Base-by-base conservation (phyloP, 1,140 invertebrate species). In the Drosophila azteca region DNA sequence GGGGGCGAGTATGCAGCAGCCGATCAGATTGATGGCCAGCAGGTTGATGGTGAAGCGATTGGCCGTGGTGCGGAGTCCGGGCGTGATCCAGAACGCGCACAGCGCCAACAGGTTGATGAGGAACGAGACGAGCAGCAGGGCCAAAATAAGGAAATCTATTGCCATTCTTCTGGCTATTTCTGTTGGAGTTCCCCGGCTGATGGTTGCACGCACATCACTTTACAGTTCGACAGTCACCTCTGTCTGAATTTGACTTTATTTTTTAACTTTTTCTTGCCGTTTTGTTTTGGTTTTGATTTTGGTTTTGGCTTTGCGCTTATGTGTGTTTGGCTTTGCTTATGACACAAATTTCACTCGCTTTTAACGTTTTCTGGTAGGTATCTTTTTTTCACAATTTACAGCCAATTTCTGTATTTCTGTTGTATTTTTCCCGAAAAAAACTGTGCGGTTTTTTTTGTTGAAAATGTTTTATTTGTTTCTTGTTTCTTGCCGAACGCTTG, bases 11-110 rank as follows among this genome's bases (percentile, higher is more conserved):
- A 90, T 90, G 57, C 90, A 73, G 78, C 91, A 91, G 29, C 90
- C 91, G 24, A 91, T 90, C 43, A 92, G 49, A 60, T 92, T 92
- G 57, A 91, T 91, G 61, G 91, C 80, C 29, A 92, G 63, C 53
- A 92, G 65, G 65, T 92, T 92, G 63, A 92, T 92, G 45, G 91
- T 91, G 45, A 92, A 92, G 5, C 91, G 91, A 71, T 92, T 92
- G 35, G 91, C 91, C n/a, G 91, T 92, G 46, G 91, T 91, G 53
- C 91, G 88, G 46, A 92, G 57, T 41, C 88, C 85, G 8, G 91
- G 91, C 35, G 91, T 92, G 46, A 91, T 83, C 91, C 91, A 92
- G 67, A 92, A 92, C 44, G 91, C 91, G 66, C 90, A 91, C 68
- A 92, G 65, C 51, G 91, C 91, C 76, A 92, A 64, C 62, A 91